phyloP scores from a whole-genome alignment of 64 coral and sea anemone species.

The Actinia equina region DNA sequence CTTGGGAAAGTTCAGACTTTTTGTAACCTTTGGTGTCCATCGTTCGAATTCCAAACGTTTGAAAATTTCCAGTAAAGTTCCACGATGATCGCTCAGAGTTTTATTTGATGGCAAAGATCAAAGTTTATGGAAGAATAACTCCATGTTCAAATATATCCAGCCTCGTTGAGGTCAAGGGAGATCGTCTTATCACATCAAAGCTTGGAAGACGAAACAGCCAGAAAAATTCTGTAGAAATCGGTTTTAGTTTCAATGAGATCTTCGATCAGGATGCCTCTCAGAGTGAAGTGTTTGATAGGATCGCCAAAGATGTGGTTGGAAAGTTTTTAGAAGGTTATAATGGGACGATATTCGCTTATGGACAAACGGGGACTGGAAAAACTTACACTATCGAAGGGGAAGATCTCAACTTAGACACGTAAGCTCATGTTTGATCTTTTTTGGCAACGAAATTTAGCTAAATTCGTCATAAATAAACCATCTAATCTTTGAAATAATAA shows the following conservation, averaged over 20 bases:
- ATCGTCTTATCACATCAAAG: not conserved
- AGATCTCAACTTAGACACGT: not conserved
- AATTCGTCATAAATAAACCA: no score
- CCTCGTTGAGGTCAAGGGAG: not conserved
- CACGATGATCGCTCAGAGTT: not conserved
- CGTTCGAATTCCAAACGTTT: not conserved
- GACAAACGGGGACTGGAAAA: constrained; percentile 52
- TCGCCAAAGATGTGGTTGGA: constrained; percentile 37
- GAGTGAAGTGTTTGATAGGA: constrained; percentile 32
- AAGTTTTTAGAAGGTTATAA: constrained; percentile 51
- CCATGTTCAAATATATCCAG: not conserved
- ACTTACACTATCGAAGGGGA: constrained; percentile 49
- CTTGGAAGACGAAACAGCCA: not conserved
- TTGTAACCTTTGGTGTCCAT: not conserved
- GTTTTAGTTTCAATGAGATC: constrained; percentile 34
- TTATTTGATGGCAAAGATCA: constrained; percentile 38
- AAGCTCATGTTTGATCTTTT: not conserved
- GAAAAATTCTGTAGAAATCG: not conserved
- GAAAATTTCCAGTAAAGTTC: not conserved
- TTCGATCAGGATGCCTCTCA: constrained; percentile 27
- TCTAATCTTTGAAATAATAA: no score
- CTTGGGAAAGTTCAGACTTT: not conserved
- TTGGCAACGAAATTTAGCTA: no score
- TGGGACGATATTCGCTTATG: constrained; percentile 61
- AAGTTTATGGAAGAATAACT: constrained; percentile 48